A percentile compares a stretch with the other conserved stretches of the same genome.
These are phyloP conservation scores for Matsumurasca onukii DNA, from an alignment of 1,140 invertebrate genomes.

Conservation along the genomic window DNA sequence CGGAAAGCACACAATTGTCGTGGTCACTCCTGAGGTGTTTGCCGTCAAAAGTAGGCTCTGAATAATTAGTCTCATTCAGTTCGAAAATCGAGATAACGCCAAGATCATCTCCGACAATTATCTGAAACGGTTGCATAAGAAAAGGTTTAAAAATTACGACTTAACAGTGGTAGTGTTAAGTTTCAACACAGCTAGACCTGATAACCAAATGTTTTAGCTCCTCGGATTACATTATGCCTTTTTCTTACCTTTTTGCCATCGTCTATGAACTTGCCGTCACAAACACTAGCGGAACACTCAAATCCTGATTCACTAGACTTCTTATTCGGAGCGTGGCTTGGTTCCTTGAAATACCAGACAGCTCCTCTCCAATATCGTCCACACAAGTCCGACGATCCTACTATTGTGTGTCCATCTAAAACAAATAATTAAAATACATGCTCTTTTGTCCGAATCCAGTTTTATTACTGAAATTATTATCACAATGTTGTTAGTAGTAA, in stretches of 20 bases:
- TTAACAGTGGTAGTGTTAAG: too few relatives aligned
- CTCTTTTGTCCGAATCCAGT: too few relatives aligned
- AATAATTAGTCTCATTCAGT: conserved; percentile 36
- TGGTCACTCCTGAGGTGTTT: conserved; percentile 37
- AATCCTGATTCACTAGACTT: conserved; percentile 38
- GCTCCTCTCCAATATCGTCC: conserved; percentile 41
- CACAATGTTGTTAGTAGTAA: too few relatives aligned
- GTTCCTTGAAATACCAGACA: conserved; percentile 40
- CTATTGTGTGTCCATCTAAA: conserved; percentile 39
- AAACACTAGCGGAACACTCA: conserved; percentile 38
- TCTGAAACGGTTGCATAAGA: too few relatives aligned
- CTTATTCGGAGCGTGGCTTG: conserved; percentile 34
- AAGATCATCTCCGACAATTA: conserved; percentile 39
- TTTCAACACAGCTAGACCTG: too few relatives aligned
- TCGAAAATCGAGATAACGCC: conserved; percentile 37
- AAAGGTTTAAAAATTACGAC: too few relatives aligned
- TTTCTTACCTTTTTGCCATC: conserved; percentile 36
- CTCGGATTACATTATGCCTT: too few relatives aligned
- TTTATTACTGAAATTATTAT: too few relatives aligned
- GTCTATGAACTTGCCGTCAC: conserved; percentile 41
- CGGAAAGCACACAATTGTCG: conserved; percentile 38
- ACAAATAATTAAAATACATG: too few relatives aligned
- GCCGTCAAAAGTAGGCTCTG: conserved; percentile 33
- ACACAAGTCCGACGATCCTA: conserved; percentile 41
- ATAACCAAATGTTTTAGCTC: too few relatives aligned